A percentile compares a stretch with the other conserved stretches of the same genome.
phyloP scores from a whole-genome alignment of 2,888 invertebrate genomes.

The Leucophenga montana region DNA sequence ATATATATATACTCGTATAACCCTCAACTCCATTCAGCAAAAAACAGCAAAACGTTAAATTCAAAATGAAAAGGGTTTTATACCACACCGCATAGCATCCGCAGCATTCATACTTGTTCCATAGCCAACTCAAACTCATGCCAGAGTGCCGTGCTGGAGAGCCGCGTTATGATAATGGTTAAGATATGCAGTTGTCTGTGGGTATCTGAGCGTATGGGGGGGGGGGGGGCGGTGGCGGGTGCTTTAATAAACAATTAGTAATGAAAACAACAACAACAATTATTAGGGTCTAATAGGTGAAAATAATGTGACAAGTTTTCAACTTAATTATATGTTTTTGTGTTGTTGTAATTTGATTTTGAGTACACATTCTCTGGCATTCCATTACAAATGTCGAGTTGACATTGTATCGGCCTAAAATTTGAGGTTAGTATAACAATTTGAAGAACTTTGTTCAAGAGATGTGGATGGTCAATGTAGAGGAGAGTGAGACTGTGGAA shows the following conservation, averaged over 20 bases:
- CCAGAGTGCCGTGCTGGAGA: neutral
- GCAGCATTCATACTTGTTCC: constrained; percentile 34
- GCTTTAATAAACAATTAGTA: constrained; percentile 58
- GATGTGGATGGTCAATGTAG: neutral
- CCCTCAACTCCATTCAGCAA: constrained; percentile 18
- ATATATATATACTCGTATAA: neutral
- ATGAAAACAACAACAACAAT: constrained; percentile 57
- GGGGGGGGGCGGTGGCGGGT: no score
- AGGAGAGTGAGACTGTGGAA: neutral
- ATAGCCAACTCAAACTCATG: neutral
- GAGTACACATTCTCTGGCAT: neutral
- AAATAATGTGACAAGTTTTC: constrained; percentile 4
- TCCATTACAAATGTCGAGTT: neutral
- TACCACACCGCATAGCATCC: no score
- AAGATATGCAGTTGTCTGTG: constrained; percentile 29
- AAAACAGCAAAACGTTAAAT: constrained; percentile 34
- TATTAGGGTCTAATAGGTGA: constrained; percentile 48
- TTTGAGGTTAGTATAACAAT: neutral
- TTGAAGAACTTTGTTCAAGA: neutral
- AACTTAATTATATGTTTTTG: neutral
- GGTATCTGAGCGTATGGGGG: no score
- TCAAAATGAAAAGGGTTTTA: constrained; percentile 29
- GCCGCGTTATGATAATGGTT: constrained; percentile 13
- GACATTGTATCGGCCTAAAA: neutral
- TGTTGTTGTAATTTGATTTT: neutral